Evolutionary conservation across 2,888 invertebrate species (phyloP).

Genomic region (Ormyrus labotus): DNA sequence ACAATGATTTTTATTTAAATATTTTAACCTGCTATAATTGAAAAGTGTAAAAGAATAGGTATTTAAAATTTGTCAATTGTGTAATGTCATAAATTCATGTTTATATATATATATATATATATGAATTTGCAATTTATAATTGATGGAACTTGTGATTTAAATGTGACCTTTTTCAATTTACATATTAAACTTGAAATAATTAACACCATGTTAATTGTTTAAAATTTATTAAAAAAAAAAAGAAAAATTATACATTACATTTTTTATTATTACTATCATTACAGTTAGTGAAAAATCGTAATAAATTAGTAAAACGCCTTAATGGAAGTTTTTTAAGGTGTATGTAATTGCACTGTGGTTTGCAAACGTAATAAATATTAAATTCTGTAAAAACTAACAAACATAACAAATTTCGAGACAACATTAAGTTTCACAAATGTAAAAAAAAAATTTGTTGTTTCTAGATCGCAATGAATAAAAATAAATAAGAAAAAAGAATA

Average conservation of each 20-base stretch:
- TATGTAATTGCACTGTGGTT: slow-evolving; percentile 7
- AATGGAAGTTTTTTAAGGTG: slow-evolving; percentile 55
- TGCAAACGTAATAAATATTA: slow-evolving; percentile 39
- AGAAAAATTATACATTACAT: slow-evolving; percentile 30
- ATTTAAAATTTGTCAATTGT: slow-evolving; percentile 17
- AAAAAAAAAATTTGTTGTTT: slow-evolving; percentile 20
- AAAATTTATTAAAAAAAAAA: slow-evolving; percentile 44
- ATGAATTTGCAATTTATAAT: no score
- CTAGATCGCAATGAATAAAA: slow-evolving; percentile 30
- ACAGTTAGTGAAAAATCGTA: slow-evolving; percentile 64
- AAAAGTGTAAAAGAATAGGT: slow-evolving; percentile 22
- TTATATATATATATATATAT: no score
- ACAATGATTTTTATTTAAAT: slow-evolving; percentile 21
- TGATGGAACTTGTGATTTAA: no score
- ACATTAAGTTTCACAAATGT: slow-evolving; percentile 22
- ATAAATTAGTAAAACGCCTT: slow-evolving; percentile 63
- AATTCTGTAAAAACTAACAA: slow-evolving; percentile 42
- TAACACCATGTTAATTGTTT: slow-evolving; percentile 21
- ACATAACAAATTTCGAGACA: slow-evolving; percentile 33
- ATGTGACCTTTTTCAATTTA: slow-evolving; percentile 5
- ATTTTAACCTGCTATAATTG: slow-evolving; percentile 26
- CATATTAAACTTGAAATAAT: neutral
- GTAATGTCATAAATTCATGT: no score
- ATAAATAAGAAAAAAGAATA: slow-evolving; percentile 34
- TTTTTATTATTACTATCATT: slow-evolving; percentile 34